Percentiles rank a stretch among this genome's conserved stretches.
Evolutionary conservation across 2,113 vertebrate species (phyloP).

Genomic region (Odocoileus hemionus): DNA sequence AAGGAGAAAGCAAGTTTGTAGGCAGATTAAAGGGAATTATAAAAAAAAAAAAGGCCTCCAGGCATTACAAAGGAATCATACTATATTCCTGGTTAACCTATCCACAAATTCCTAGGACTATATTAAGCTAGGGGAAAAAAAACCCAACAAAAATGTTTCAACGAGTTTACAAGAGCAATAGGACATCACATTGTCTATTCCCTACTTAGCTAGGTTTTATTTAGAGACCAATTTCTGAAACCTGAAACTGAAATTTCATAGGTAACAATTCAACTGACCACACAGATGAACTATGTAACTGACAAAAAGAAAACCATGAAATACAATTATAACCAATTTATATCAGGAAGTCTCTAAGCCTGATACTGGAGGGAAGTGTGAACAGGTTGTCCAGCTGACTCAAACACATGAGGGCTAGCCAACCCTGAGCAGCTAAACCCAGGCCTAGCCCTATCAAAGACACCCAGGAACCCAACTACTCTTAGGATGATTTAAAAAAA

Average conservation of each 20-base stretch:
- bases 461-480: not conserved
- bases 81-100: not conserved
- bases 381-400: not conserved
- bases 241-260: not conserved
- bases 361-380: not conserved
- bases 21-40: not conserved
- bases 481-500: not conserved
- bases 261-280: not conserved
- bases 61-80: not conserved
- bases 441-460: not conserved
- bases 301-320: not conserved
- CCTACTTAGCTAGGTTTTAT: not conserved
- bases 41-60: not conserved
- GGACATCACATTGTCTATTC: not conserved
- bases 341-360: not conserved
- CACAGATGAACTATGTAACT: not conserved
- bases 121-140: not conserved
- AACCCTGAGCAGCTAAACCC: not conserved
- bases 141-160: not conserved
- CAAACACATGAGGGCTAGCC: not conserved
- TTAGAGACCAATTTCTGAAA: not conserved
- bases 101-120: not conserved
- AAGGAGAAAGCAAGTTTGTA: not conserved
- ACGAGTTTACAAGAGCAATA: not conserved
- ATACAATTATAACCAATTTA: not conserved